These are phyloP conservation scores for Dermochelys coriacea DNA, from an alignment of 2,797 vertebrate genomes.

Conservation along the genomic window DNA sequence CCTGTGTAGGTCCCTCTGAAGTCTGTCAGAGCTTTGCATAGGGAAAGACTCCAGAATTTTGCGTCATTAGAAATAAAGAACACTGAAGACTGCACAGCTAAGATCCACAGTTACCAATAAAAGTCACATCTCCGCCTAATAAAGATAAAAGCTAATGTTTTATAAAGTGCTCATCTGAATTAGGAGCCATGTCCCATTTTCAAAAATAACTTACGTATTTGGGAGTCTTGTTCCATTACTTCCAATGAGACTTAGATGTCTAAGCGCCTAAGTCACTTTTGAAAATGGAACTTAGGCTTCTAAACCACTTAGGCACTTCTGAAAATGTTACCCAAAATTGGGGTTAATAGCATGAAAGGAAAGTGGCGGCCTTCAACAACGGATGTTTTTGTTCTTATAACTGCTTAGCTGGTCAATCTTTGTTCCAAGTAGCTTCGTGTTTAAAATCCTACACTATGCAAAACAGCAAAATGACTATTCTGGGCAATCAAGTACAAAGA, in stretches of 20 bases:
- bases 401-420: not conserved
- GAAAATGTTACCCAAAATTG: not conserved
- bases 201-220: accelerated
- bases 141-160: accelerated
- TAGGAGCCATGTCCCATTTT: not conserved
- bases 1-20: not conserved
- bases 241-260: not conserved
- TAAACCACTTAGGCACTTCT: not conserved
- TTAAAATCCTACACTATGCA: conserved; percentile 26
- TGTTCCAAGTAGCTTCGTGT: conserved; percentile 21
- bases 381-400: not conserved
- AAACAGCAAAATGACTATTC: not conserved
- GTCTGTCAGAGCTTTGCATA: not conserved
- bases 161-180: accelerated
- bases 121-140: not conserved
- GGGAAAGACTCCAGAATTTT: not conserved
- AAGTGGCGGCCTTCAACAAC: accelerated
- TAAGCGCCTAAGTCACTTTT: not conserved
- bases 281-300: not conserved
- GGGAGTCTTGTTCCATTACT: not conserved
- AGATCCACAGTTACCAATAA: accelerated
- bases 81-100: not conserved
- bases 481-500: not conserved
- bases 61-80: not conserved
- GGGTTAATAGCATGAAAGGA: not conserved